phyloP scores from a whole-genome alignment of 2,888 invertebrate genomes.

The Hirtodrosophila duncani region DNA sequence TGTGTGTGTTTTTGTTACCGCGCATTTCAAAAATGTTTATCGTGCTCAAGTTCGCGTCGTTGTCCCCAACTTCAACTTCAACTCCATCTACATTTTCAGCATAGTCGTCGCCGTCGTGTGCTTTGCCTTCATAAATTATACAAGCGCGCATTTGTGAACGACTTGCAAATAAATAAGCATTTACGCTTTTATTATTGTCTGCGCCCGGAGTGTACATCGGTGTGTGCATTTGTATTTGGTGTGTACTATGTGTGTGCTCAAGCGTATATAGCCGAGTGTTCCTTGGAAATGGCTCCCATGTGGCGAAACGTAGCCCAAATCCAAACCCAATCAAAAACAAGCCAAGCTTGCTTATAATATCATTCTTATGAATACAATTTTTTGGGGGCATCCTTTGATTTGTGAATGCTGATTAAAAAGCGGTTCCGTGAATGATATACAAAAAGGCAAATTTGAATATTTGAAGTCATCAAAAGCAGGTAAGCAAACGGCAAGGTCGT shows the following conservation, averaged over 20 bases:
- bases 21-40: conserved; percentile 51
- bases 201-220: conserved; percentile 5
- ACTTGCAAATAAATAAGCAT: conserved; percentile 72
- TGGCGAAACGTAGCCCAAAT: conserved; percentile 47
- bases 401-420: conserved; percentile 45
- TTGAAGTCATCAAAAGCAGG: conserved; percentile 35
- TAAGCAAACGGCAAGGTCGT: conserved; percentile 33
- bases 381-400: conserved; percentile 39
- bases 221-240: conserved; percentile 16
- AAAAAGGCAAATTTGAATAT: conserved; percentile 3
- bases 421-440: conserved; percentile 27
- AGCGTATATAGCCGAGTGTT: conserved; percentile 39
- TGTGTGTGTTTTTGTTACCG: background rate
- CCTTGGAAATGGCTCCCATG: conserved; percentile 68
- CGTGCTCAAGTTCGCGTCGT: conserved; percentile 33
- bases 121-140: conserved; percentile 72
- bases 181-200: conserved; percentile 71
- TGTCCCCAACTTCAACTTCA: conserved; percentile 14
- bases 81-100: conserved; percentile 7
- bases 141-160: conserved; percentile 68
- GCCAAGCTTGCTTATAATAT: conserved; percentile 34
- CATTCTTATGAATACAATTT: conserved; percentile 49
- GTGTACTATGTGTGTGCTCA: conserved; percentile 16
- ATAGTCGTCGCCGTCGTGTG: conserved; percentile 47
- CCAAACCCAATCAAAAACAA: conserved; percentile 9